Conservation (phyloP, 1,140 invertebrate species). For the Cephus cinctus region DNA sequence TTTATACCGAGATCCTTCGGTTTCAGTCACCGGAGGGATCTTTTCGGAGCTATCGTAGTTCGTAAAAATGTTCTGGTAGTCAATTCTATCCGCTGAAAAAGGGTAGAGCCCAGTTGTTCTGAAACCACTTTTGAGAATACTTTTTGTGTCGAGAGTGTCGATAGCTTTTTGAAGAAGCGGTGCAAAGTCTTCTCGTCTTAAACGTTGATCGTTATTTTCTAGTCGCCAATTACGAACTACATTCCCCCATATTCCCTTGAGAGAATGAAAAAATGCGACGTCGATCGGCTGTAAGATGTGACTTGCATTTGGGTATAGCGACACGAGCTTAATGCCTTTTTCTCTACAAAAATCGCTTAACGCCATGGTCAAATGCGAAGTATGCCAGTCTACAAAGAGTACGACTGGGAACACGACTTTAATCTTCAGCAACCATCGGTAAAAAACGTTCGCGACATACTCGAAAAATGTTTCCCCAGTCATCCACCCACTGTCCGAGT, state of each 20-base stretch:
- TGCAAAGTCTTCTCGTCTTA: conserved; percentile 22
- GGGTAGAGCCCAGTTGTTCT: conserved; percentile 26
- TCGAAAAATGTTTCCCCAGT: conserved; percentile 43
- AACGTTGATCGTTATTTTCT: conserved; percentile 17
- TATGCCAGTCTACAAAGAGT: conserved; percentile 47
- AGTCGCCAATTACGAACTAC: conserved; percentile 24
- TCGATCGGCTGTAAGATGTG: conserved; percentile 40
- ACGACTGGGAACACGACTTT: conserved; percentile 36
- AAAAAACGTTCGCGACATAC: conserved; percentile 45
- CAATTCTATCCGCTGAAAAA: conserved; percentile 15
- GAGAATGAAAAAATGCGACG: conserved; percentile 30
- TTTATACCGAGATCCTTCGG: not conserved
- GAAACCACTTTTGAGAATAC: conserved; percentile 28
- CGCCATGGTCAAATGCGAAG: conserved; percentile 34
- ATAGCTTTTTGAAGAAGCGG: conserved; percentile 23
- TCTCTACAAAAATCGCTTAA: conserved; percentile 33
- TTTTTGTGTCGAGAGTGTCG: conserved; percentile 13
- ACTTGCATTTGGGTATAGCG: conserved; percentile 41
- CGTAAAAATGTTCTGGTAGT: conserved; percentile 13
- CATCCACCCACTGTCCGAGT: conserved; percentile 49
- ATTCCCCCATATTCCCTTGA: conserved; percentile 30
- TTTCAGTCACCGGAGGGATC: conserved; percentile 1
- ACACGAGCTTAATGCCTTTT: conserved; percentile 32
- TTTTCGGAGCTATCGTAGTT: conserved; percentile 6
- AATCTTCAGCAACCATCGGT: conserved; percentile 40